Base-by-base conservation (phyloP, 2,888 invertebrate genomes). In the Stictocephala bisonia region DNA sequence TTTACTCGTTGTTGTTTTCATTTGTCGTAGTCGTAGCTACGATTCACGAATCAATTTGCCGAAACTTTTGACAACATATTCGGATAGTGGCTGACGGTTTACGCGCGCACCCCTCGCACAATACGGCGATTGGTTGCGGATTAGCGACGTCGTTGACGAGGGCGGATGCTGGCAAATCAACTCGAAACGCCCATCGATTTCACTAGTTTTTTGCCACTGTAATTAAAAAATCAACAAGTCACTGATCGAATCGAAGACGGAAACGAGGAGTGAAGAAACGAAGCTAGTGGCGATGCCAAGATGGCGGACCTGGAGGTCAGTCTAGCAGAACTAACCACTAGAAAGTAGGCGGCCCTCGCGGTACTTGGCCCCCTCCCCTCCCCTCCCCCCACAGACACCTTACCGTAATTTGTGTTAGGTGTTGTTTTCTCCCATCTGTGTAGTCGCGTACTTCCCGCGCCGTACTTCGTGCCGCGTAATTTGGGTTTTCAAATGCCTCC, bases 241-340 rank as follows among this genome's bases (percentile, higher is more conserved):
- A 64, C 44, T 40, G 40, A 64, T 64, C 44, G 44, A 35, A 60
- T 60, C 60, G 60, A 60, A 60, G 60, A 60, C 56, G 64, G 70
- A 58, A 71, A 48, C 41, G 44, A 27, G 48, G 58, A 44, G 58
- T 41, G 41, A 70, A 44, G 70, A 69, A 70, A 41, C 56, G 22
- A 58, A 71, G 58, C 26, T 71, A 58, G 70, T 22, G 51, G 53
- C 26, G 51, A 22, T n/a, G n/a, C n/a, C 60, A 60, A 60, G 60
- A 60, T 60, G 60, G 60, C 64, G 60, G 58, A 9, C 44, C 4
- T 11, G 9, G 58, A 41, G 40, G 24, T 18, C 70, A 58, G 27
- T 71, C 44, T 71, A 58, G 27, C 70, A 71, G 70, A 71, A 71
- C 70, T 71, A 71, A 71, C 58, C 70, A 71, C 58, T 71, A 71